Conservation (phyloP, 30 jellyfish, hydroid and myxozoan species). For the Aurelia aurita complex sp. Pacific region DNA sequence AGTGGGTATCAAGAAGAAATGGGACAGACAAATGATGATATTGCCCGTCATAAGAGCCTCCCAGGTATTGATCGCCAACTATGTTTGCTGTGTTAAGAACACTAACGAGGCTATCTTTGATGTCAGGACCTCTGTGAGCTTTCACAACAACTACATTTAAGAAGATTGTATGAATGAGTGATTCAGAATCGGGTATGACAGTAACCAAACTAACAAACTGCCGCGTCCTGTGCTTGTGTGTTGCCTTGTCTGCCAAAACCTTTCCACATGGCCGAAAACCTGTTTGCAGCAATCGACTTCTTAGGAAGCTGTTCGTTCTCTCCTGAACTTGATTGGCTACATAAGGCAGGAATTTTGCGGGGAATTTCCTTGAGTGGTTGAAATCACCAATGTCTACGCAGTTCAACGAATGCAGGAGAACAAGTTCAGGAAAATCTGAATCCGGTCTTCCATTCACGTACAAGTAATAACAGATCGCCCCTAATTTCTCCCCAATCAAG, state of each 20-base stretch:
- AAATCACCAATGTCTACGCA: conserved; percentile 17
- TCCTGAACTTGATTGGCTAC: conserved; percentile 8
- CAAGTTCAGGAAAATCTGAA: neutral
- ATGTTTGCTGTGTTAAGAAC: neutral
- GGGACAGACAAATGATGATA: neutral
- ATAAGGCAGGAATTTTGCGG: conserved; percentile 11
- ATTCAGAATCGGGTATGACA: conserved; percentile 2
- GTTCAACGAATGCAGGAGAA: neutral
- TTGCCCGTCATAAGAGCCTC: neutral
- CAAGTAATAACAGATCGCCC: conserved; percentile 5
- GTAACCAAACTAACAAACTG: conserved; percentile 32
- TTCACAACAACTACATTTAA: neutral
- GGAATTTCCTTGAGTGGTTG: conserved; percentile 13
- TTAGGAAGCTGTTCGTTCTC: neutral
- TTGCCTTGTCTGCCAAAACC: conserved; percentile 28
- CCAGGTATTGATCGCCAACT: neutral
- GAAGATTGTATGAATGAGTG: neutral
- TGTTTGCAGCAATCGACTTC: conserved; percentile 16
- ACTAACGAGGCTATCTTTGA: neutral
- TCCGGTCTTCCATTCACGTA: conserved; percentile 8
- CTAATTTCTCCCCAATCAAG: conserved; percentile 19
- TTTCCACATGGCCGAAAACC: conserved; percentile 16
- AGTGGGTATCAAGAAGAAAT: neutral
- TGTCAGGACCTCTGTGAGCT: neutral
- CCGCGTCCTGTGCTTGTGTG: conserved; percentile 40